Evolutionary conservation across 1,140 invertebrate species (phyloP), one percentile per base, ranked within the genome.

Genomic region (Drosophila melanica): DNA sequence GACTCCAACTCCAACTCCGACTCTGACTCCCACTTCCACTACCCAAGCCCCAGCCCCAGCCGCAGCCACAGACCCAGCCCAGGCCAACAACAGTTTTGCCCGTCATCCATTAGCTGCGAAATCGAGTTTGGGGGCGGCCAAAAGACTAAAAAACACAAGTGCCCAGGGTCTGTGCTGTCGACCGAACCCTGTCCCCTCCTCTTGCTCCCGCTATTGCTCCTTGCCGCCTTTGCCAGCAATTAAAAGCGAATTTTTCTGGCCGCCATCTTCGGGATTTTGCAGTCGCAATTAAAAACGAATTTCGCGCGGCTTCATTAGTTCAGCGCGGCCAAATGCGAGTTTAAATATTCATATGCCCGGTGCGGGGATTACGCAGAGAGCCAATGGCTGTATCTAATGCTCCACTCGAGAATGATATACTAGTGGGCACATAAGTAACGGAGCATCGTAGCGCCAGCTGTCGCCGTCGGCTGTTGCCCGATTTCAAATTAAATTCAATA

Each of bases 401-500:
- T 35, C 14, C 23, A 33, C n/a, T 64, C 47, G 14, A 48, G 16
- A 44, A 79, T 69, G 81, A 84, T 87, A 53, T 55, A 77, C 16
- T 45, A 37, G 45, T 37, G 12, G 44, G 18, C 45, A 54, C 20
- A 78, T 50, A 44, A 57, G 23, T 54, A 64, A 41, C 45, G 30
- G 53, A 62, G 39, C 57, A 59, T 68, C 64, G 72, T 16, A 70
- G 51, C 64, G 69, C 30, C 86, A 81, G 85, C 80, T 90, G 86
- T 81, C 77, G 72, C 72, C 62, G 79, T 75, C 62, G 79, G 60
- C 64, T 63, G 51, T 73, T 69, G 57, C 53, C 77, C 74, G 72
- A 78, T 82, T 89, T 87, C 84, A 87, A 90, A 90, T 90, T 90
- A 90, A 90, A 90, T 87, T 90, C 87, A 90, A 90, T 90, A 90